A percentile compares a stretch with the other conserved stretches of the same genome.
These are phyloP conservation scores for Asarcornis scutulata DNA, from an alignment of 2,113 vertebrate species.

Conservation along the genomic window DNA sequence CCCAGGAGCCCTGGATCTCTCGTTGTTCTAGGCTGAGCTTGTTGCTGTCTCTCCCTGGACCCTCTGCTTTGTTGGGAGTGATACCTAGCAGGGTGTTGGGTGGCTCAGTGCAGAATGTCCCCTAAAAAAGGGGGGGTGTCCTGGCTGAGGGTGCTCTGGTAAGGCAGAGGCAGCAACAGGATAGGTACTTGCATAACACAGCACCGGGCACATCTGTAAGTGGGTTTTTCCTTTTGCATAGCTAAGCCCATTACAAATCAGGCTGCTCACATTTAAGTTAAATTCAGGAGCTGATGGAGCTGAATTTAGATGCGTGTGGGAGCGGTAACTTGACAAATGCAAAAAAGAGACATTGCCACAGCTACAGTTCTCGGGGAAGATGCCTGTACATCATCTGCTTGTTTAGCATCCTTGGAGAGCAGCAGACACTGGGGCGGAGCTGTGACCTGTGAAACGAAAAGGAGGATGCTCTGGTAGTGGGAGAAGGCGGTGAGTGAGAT, in stretches of 20 bases:
- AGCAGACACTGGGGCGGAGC: neutral
- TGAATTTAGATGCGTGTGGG: neutral
- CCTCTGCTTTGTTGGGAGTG: neutral
- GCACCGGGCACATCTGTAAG: neutral
- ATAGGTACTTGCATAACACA: neutral
- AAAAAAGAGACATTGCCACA: neutral
- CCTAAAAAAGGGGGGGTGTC: neutral
- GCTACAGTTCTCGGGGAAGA: neutral
- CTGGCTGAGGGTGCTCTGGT: neutral
- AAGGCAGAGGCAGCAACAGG: neutral
- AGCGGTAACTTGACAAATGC: neutral
- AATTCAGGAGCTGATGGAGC: neutral
- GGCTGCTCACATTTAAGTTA: neutral
- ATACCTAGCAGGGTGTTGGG: neutral
- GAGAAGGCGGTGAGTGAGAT: neutral
- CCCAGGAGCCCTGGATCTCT: neutral
- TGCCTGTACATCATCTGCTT: neutral
- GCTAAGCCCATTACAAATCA: neutral
- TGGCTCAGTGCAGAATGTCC: neutral
- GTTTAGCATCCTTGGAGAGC: neutral
- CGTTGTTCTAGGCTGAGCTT: neutral
- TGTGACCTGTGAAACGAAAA: constrained; percentile 1
- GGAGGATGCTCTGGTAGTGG: neutral
- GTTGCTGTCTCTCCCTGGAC: neutral
- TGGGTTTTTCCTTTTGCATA: neutral